These are phyloP conservation scores for Prunella strophiata DNA, from an alignment of 2,797 vertebrate genomes.

Conservation along the genomic window DNA sequence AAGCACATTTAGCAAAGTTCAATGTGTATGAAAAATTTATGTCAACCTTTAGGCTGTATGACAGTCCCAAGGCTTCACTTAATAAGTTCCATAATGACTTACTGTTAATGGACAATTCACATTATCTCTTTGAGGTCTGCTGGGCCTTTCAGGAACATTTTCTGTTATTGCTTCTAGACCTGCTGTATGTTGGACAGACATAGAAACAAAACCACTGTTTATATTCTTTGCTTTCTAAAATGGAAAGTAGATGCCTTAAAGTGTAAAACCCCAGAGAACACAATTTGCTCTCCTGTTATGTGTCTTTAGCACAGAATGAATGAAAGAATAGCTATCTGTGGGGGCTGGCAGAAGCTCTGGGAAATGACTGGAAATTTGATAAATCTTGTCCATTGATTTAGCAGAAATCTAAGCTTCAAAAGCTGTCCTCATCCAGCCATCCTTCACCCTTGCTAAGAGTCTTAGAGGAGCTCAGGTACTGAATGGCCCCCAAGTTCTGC, in stretches of 20 bases:
- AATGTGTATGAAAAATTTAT: constrained; percentile 69
- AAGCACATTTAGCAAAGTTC: constrained; percentile 63
- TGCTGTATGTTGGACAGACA: background rate
- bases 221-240: background rate
- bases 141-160: constrained; percentile 32
- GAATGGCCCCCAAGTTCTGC: background rate
- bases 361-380: background rate
- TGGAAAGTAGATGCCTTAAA: background rate
- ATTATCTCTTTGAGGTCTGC: constrained; percentile 44
- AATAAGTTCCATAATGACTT: constrained; percentile 63
- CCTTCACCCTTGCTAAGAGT: background rate
- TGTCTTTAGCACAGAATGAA: background rate
- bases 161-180: constrained; percentile 12
- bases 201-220: background rate
- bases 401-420: background rate
- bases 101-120: constrained; percentile 32
- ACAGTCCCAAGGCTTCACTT: constrained; percentile 60
- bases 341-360: background rate
- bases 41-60: constrained; percentile 61
- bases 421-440: background rate
- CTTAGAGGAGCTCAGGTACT: background rate
- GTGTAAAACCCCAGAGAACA: background rate
- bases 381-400: background rate
- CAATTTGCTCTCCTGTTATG: background rate
- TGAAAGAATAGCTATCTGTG: background rate